A percentile compares a stretch with the other conserved stretches of the same genome.
Evolutionary conservation across 2,888 invertebrate species (phyloP).

Genomic region (Rhorus exstirpatorius): DNA sequence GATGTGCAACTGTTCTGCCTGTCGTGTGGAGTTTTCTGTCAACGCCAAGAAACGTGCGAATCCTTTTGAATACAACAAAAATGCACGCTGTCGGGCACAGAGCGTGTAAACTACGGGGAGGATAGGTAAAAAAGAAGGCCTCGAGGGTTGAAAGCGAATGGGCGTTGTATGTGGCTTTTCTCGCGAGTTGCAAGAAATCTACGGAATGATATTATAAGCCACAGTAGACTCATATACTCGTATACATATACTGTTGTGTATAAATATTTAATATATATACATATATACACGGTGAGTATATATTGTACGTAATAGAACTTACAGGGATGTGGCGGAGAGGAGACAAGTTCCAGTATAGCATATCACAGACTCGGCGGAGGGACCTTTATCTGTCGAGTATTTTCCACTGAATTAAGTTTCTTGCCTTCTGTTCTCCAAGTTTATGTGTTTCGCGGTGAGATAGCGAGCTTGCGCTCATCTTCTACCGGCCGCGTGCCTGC

Average conservation of each 20-base stretch:
- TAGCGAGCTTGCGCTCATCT: conserved; percentile 73
- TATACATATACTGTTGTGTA: not conserved
- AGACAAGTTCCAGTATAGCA: conserved; percentile 37
- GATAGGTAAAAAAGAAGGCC: conserved; percentile 41
- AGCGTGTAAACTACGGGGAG: conserved; percentile 28
- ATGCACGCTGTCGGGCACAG: not conserved
- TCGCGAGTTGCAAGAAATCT: conserved; percentile 37
- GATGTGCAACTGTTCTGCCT: not conserved
- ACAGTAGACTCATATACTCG: conserved; percentile 34
- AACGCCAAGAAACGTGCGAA: conserved; percentile 43
- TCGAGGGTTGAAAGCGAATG: conserved; percentile 25
- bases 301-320: not conserved
- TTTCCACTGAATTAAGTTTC: conserved; percentile 82
- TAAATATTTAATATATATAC: conserved; percentile 26
- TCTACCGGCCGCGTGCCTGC: conserved; percentile 65
- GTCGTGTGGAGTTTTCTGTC: conserved; percentile 33
- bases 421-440: conserved; percentile 80
- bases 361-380: conserved; percentile 43
- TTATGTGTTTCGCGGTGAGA: conserved; percentile 81
- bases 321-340: conserved; percentile 33
- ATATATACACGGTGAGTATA: not conserved
- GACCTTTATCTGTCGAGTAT: conserved; percentile 81
- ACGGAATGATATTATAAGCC: conserved; percentile 63
- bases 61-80: conserved; percentile 32
- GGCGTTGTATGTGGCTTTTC: conserved; percentile 37